A percentile compares a stretch with the other conserved stretches of the same genome.
Conservation (phyloP, 2,113 vertebrate genomes). For the Desmodus rotundus region DNA sequence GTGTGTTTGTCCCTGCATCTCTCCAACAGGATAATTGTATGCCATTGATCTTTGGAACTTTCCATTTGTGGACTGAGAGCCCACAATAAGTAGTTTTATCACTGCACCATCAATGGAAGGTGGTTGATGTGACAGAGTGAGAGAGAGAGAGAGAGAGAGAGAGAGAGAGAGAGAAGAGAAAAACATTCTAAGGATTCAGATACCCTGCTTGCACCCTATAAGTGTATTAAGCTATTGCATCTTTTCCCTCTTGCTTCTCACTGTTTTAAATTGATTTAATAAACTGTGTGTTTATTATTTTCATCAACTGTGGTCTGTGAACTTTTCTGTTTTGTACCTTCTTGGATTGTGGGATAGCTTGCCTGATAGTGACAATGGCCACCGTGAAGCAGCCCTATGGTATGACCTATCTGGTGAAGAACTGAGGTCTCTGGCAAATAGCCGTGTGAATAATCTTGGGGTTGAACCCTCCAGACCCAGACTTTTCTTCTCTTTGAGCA, state of each 20-base stretch:
- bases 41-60: not conserved
- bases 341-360: not conserved
- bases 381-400: not conserved
- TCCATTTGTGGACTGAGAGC: not conserved
- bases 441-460: not conserved
- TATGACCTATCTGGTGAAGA: not conserved
- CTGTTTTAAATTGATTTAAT: conserved; percentile 16
- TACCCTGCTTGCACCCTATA: not conserved
- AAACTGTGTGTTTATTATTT: not conserved
- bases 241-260: not conserved
- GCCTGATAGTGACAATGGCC: not conserved
- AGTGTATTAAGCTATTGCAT: not conserved
- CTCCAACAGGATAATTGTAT: not conserved
- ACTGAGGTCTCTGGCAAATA: not conserved
- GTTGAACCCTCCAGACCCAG: not conserved
- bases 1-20: not conserved
- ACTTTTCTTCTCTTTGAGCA: not conserved
- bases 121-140: not conserved
- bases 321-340: not conserved
- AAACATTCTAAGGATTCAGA: not conserved
- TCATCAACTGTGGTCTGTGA: not conserved
- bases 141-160: not conserved
- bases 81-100: not conserved
- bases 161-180: too few species aligned
- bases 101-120: not conserved